phyloP scores from a whole-genome alignment of 2,888 invertebrate species.

The Dryobota labecula region DNA sequence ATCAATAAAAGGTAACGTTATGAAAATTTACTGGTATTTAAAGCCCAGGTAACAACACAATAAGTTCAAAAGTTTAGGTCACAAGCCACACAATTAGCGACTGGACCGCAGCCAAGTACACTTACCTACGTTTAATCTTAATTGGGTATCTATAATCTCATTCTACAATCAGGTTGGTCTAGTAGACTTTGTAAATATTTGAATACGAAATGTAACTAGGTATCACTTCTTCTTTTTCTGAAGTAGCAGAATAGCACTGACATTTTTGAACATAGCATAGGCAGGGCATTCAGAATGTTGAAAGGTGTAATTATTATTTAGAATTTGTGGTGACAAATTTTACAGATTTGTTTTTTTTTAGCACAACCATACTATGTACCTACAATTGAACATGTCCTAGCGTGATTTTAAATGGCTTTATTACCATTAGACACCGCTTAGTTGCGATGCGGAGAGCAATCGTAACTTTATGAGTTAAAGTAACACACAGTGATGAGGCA shows the following conservation, averaged over 20 bases:
- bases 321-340: background rate
- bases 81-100: conserved; percentile 37
- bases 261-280: background rate
- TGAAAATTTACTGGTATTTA: too few relatives aligned
- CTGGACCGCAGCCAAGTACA: conserved; percentile 44
- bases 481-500: background rate
- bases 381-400: background rate
- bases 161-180: background rate
- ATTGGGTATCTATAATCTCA: conserved; percentile 35
- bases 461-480: background rate
- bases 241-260: background rate
- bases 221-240: background rate
- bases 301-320: background rate
- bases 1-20: too few relatives aligned
- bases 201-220: background rate
- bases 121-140: conserved; percentile 32
- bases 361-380: too few relatives aligned
- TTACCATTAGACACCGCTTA: background rate
- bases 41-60: too few relatives aligned
- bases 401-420: background rate
- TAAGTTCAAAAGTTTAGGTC: conserved; percentile 45
- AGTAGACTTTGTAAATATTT: background rate
- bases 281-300: background rate
- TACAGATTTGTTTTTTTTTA: too few relatives aligned
- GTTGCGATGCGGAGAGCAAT: background rate